Base-by-base conservation (phyloP, 1,140 invertebrate genomes). In the Drosophila dunni region DNA sequence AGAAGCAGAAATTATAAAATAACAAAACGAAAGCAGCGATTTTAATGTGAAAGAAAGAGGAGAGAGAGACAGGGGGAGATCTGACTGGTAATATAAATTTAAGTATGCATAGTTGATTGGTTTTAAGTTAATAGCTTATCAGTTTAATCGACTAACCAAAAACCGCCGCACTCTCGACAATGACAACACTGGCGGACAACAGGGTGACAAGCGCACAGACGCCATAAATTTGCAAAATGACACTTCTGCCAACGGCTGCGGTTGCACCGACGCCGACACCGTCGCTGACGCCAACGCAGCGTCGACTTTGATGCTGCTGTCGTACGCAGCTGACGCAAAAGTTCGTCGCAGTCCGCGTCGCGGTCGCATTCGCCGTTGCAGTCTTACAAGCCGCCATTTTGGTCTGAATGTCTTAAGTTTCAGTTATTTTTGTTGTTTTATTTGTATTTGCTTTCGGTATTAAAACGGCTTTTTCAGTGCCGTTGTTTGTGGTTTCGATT, bases 151-250 rank as follows among this genome's bases (percentile, higher is more conserved):
- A 89, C 84, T 81, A 64, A 89, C 84, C 84, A 54, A 89, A 89
- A 60, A 89, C 84, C 13, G 84, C 65, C 11, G 84, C 84, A 79
- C 80, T 89, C 60, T 89, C 80, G 38, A 89, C 84, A 72, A 84
- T 81, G 57, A 76, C 79, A 48, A 53, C 66, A 54, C 82, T 86
- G 75, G 78, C 83, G 40, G 77, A 58, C 54, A 89, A 66, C 51
- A 89, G 61, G 20, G 78, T 70, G 56, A 89, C 46, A 45, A 81
- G 54, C 53, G 78, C 75, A 71, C 71, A 81, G 57, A 68, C 70
- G 56, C 69, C 57, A 50, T 89, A 88, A 54, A 88, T 88, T 65
- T 78, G 77, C 64, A 89, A 74, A 75, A 76, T 84, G 33, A 75
- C 78, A 75, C 60, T 70, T 40, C 65, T 69, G 73, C 73, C 79